Conservation (phyloP, 2,888 invertebrate genomes). For the Eubasilissa splendida region DNA sequence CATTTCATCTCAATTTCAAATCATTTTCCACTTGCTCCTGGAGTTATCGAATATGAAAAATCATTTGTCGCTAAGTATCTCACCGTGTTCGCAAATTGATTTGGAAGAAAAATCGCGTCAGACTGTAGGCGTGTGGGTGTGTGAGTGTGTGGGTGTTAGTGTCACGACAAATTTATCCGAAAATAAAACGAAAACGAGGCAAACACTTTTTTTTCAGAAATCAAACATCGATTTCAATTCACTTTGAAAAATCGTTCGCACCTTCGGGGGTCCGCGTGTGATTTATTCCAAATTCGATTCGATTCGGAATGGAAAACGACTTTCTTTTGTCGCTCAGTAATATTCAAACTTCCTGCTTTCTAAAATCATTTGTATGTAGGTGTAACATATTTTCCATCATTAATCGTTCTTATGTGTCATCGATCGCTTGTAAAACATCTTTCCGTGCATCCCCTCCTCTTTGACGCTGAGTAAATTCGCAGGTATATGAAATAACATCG, state of each 20-base stretch:
- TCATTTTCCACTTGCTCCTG: constrained; percentile 6
- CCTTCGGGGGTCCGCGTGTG: constrained; percentile 14
- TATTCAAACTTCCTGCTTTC: too few species aligned
- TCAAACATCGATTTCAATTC: constrained; percentile 33
- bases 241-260: constrained; percentile 25
- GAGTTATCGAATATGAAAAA: constrained; percentile 25
- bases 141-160: background rate
- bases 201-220: constrained; percentile 19
- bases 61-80: constrained; percentile 18
- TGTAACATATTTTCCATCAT: too few species aligned
- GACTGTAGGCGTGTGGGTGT: background rate
- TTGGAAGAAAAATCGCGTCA: constrained; percentile 14
- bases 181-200: constrained; percentile 21
- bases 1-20: constrained; percentile 23
- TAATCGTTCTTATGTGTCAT: too few species aligned
- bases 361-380: too few species aligned
- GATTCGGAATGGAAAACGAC: constrained; percentile 5
- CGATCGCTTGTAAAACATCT: too few species aligned
- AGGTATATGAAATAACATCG: too few species aligned
- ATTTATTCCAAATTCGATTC: constrained; percentile 19
- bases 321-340: background rate
- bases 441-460: too few species aligned
- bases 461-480: too few species aligned
- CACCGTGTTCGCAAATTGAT: constrained; percentile 15
- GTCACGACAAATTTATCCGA: constrained; percentile 33